Evolutionary conservation across 2,888 invertebrate species (phyloP), one percentile per base, ranked within the genome.

Genomic region (Pilophorus perplexus): DNA sequence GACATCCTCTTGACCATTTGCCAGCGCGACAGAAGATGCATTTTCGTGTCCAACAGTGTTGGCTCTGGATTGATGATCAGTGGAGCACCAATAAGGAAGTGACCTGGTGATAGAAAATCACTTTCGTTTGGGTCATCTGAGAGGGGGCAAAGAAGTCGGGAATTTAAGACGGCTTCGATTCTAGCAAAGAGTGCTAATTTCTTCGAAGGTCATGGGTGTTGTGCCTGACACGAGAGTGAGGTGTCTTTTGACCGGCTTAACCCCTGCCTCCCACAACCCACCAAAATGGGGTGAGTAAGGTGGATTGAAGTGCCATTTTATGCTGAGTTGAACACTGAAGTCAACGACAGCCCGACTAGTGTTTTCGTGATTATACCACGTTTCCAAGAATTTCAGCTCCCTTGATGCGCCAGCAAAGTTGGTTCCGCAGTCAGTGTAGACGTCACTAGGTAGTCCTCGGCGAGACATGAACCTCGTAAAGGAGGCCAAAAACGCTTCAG

Each of bases 261-360:
- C 71, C 1, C 55, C 72, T 0, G 74, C 71, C 62, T 76, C 75
- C 74, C 74, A 74, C 0, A 74, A 22, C 0, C 75, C 74, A 1
- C 73, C 75, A 27, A 72, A 70, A 55, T 75, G 73, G 1, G 74
- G 73, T 1, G 72, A 70, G 12, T 50, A 20, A 1, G 74, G 72
- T 2, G 74, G 68, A 66, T 10, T 68, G 27, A 12, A 25, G 8
- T 3, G 54, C 55, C 42, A 70, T 65, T 20, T 57, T 10, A 59
- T 68, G 16, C 48, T 60, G 1, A n/a, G 70, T n/a, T n/a, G n/a
- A n/a, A n/a, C n/a, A n/a, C n/a, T n/a, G n/a, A n/a, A n/a, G n/a
- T n/a, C n/a, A n/a, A n/a, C n/a, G n/a, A n/a, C n/a, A n/a, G n/a
- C n/a, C n/a, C n/a, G n/a, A n/a, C n/a, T n/a, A n/a, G n/a, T n/a